Conservation (phyloP, 2,113 vertebrate species). For the Lamprologus ornatipinnis region DNA sequence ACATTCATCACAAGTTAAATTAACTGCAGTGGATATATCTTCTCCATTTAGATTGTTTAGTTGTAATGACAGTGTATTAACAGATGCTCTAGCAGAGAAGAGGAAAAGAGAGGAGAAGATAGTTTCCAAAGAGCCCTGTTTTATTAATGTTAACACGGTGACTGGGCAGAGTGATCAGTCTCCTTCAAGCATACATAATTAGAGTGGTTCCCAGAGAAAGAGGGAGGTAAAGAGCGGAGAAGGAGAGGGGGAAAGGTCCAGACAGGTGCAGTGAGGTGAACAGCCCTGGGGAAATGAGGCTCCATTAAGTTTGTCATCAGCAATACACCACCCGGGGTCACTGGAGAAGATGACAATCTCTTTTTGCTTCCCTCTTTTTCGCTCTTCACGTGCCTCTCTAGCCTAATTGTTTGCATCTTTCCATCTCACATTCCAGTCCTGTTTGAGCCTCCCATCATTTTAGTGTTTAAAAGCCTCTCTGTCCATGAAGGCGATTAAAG, state of each 20-base stretch:
- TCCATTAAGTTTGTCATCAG: slow-evolving; percentile 59
- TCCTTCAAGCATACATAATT: slow-evolving; percentile 58
- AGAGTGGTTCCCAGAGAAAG: not conserved
- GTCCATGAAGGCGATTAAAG: slow-evolving; percentile 5
- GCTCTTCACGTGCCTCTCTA: not conserved
- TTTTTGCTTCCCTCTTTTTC: not conserved
- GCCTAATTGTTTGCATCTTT: slow-evolving; percentile 23
- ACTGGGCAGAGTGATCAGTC: slow-evolving; percentile 48
- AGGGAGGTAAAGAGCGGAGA: not conserved
- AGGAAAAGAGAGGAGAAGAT: slow-evolving; percentile 12
- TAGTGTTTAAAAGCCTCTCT: slow-evolving; percentile 13
- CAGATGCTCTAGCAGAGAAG: slow-evolving; percentile 22
- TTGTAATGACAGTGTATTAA: slow-evolving; percentile 38
- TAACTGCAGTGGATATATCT: slow-evolving; percentile 19
- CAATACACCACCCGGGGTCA: slow-evolving; percentile 46
- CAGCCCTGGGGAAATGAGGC: slow-evolving; percentile 35
- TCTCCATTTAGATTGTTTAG: slow-evolving; percentile 44
- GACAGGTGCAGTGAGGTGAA: slow-evolving; percentile 57
- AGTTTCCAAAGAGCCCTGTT: slow-evolving; percentile 48
- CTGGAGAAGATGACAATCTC: not conserved
- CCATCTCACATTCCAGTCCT: not conserved
- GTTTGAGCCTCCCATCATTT: not conserved
- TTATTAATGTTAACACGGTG: slow-evolving; percentile 59
- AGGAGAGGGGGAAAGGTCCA: slow-evolving; percentile 23
- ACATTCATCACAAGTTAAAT: slow-evolving; percentile 41